phyloP scores from a whole-genome alignment of 2,888 invertebrate species.

The Coremacera marginata region DNA sequence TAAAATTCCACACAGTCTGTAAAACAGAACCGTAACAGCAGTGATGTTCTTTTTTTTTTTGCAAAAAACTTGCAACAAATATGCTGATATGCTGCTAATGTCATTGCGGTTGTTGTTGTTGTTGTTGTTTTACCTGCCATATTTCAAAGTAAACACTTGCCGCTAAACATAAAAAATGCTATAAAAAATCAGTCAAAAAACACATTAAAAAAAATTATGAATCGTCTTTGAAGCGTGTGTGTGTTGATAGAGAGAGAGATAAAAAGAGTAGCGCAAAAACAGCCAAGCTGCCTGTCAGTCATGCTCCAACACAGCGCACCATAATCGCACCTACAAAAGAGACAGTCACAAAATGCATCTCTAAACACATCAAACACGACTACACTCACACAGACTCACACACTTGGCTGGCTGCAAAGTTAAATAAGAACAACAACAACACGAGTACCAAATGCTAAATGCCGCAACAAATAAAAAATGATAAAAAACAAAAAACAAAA shows the following conservation, averaged over 20 bases:
- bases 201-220: background rate
- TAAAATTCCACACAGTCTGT: conserved; percentile 8
- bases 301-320: background rate
- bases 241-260: no score
- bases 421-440: no score
- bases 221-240: background rate
- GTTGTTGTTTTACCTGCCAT: conserved; percentile 27
- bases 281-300: background rate
- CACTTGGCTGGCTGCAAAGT: background rate
- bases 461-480: background rate
- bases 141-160: conserved; percentile 31
- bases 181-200: conserved; percentile 4
- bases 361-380: background rate
- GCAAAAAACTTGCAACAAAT: conserved; percentile 29
- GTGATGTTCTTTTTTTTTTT: conserved; percentile 44
- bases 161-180: conserved; percentile 34
- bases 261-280: no score
- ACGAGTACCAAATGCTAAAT: conserved; percentile 6
- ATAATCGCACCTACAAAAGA: background rate
- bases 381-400: background rate
- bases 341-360: background rate
- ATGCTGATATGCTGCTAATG: conserved; percentile 1
- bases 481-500: conserved; percentile 41
- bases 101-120: conserved; percentile 12
- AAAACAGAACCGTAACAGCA: conserved; percentile 37